Evolutionary conservation across 2,888 invertebrate genomes (phyloP).

Genomic region (Hipparchia semele): DNA sequence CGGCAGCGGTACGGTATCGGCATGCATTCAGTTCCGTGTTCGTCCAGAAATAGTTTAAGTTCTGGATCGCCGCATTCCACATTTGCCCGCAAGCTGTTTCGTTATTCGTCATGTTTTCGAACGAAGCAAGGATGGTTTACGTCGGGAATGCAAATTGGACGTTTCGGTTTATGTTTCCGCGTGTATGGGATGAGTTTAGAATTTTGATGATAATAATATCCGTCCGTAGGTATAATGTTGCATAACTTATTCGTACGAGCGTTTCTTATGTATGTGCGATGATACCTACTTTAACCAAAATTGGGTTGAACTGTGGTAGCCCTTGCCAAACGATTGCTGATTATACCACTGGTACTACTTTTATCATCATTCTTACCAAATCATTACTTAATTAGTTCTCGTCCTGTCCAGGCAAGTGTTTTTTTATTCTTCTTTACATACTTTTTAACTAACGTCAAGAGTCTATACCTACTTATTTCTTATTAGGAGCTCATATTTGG

Average conservation of each 20-base stretch:
- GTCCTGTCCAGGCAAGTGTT: too few relatives aligned
- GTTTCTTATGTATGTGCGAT: not conserved
- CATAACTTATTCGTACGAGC: not conserved
- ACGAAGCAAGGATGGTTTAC: constrained; percentile 27
- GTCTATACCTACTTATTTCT: too few relatives aligned
- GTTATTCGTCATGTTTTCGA: constrained; percentile 52
- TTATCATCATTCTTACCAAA: too few relatives aligned
- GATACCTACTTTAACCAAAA: not conserved
- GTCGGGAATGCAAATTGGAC: constrained; percentile 16
- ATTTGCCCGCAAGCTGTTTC: constrained; percentile 53
- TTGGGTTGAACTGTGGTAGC: too few relatives aligned
- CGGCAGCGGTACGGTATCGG: constrained; percentile 45
- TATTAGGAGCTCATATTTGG: too few relatives aligned
- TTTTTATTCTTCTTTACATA: too few relatives aligned
- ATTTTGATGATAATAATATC: constrained; percentile 14
- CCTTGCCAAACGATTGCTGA: too few relatives aligned
- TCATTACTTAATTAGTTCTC: too few relatives aligned
- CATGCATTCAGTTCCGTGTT: constrained; percentile 60
- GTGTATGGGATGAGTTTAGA: constrained; percentile 9
- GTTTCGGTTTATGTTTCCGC: constrained; percentile 17
- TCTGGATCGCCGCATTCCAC: constrained; percentile 63
- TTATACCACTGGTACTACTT: too few relatives aligned
- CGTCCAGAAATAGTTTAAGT: constrained; percentile 68
- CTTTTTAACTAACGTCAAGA: too few relatives aligned
- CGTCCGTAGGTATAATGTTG: constrained; percentile 12